Base-by-base conservation (phyloP, 2,113 vertebrate species). In the Anguilla rostrata region DNA sequence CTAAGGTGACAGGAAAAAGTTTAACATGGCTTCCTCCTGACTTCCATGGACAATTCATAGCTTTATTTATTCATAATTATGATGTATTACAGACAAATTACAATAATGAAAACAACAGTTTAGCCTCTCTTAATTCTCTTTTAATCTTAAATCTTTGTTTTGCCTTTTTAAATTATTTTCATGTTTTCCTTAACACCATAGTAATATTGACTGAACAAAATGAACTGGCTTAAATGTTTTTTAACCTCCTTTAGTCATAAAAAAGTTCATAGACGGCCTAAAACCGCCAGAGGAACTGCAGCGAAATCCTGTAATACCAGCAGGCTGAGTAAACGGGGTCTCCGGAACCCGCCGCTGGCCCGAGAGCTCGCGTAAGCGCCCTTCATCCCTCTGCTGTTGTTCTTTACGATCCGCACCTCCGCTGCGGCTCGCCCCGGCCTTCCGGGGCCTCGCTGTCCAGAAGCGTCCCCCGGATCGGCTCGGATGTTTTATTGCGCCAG, bases 291-390 rank as follows among this genome's bases (percentile, higher is more conserved):
- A 87, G 56, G 75, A 89, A 90, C 66, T 0, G 8, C 40, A 8
- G 88, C 88, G 88, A 90, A 87, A 86, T 83, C 88, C 86, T 86
- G 63, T 92, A 93, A 94, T 91, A 82, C 88, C 83, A 88, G 79
- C 92, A 91, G 89, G 91, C 91, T 92, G 94, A 91, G 87, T 93
- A 93, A 94, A 92, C 85, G 60, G 40, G 90, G 92, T 94, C 88
- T 92, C 90, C 86, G 85, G 92, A 94, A 92, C 91, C 86, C 83
- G 26, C 78, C 78, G 86, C 91, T 93, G 92, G 90, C 86, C 88
- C 11, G 89, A 87, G 89, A 88, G 88, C 91, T 91, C 90, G 63
- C 79, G 86, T 92, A 93, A 93, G 91, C 88, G 6, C 85, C 82
- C 86, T 93, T 93, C 89, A 93, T 93, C 93, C 92, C 86, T 53